phyloP scores from a whole-genome alignment of 35 echinoderm and acorn worm genomes.

The Ophioderma brevispina region DNA sequence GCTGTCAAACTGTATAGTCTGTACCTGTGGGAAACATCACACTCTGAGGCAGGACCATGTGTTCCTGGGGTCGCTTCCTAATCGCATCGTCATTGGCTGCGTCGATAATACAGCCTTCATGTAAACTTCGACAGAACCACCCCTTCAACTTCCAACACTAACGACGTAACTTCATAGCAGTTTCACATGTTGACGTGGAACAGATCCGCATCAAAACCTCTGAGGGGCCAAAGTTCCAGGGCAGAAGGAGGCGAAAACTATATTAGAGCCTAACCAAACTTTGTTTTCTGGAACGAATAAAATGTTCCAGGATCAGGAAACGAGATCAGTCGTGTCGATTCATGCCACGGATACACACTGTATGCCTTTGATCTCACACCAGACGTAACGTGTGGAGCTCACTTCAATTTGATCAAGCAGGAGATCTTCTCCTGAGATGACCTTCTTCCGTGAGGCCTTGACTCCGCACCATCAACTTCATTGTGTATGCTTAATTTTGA shows the following conservation, averaged over 20 bases:
- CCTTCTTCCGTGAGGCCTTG: slow-evolving; percentile 52
- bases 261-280: slow-evolving; percentile 39
- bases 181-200: slow-evolving; percentile 70
- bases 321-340: slow-evolving; percentile 39
- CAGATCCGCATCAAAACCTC: slow-evolving; percentile 69
- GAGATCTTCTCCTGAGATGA: slow-evolving; percentile 73
- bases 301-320: slow-evolving; percentile 46
- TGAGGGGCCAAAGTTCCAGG: slow-evolving; percentile 56
- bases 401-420: slow-evolving; percentile 61
- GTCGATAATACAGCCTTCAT: slow-evolving; percentile 56
- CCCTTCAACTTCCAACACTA: slow-evolving; percentile 84
- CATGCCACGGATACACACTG: slow-evolving; percentile 52
- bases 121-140: slow-evolving; percentile 53
- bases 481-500: slow-evolving; percentile 83
- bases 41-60: slow-evolving; percentile 27
- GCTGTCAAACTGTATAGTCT: slow-evolving; percentile 7
- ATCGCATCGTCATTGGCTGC: slow-evolving; percentile 34
- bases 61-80: slow-evolving; percentile 40
- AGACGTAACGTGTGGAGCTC: slow-evolving; percentile 47
- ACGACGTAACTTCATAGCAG: slow-evolving; percentile 32
- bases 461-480: slow-evolving; percentile 51
- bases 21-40: slow-evolving; percentile 9
- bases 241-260: background rate
- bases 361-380: slow-evolving; percentile 82
- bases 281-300: slow-evolving; percentile 45